Conservation (phyloP, 1,140 invertebrate species). For the Bombus soroeensis region DNA sequence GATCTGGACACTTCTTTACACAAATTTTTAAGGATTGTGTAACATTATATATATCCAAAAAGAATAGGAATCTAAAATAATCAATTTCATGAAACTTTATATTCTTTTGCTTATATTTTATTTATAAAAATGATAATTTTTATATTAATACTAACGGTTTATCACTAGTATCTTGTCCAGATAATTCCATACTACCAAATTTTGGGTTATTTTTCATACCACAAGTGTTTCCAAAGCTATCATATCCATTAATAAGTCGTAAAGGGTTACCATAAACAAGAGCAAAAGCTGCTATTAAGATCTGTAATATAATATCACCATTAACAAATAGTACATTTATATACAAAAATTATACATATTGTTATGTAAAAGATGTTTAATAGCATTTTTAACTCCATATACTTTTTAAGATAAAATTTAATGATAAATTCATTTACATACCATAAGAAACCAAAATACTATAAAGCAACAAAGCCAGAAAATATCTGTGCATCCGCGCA, state of each 20-base stretch:
- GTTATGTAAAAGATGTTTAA: neutral
- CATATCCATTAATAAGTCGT: conserved; percentile 95
- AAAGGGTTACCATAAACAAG: conserved; percentile 94
- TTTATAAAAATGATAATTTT: neutral
- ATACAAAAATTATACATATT: neutral
- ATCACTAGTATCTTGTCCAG: conserved; percentile 91
- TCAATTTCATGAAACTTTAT: conserved; percentile 18
- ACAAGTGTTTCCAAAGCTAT: conserved; percentile 98
- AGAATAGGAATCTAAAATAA: conserved; percentile 89
- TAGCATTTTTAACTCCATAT: neutral
- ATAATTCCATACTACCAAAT: conserved; percentile 88
- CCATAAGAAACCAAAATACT: conserved; percentile 94
- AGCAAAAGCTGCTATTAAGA: conserved; percentile 93
- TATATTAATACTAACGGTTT: conserved; percentile 84
- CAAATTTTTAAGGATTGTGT: conserved; percentile 93
- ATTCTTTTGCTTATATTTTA: neutral
- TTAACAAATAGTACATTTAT: neutral
- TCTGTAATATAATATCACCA: conserved; percentile 81
- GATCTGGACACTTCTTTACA: conserved; percentile 93
- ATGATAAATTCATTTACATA: conserved; percentile 75
- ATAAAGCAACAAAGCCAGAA: conserved; percentile 92
- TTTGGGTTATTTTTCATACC: conserved; percentile 91
- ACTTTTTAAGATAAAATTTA: conserved; percentile 29
- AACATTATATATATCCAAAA: conserved; percentile 91
- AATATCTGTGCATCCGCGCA: conserved; percentile 92